Evolutionary conservation across 2,113 vertebrate genomes (phyloP).

Genomic region (Abramis brama): DNA sequence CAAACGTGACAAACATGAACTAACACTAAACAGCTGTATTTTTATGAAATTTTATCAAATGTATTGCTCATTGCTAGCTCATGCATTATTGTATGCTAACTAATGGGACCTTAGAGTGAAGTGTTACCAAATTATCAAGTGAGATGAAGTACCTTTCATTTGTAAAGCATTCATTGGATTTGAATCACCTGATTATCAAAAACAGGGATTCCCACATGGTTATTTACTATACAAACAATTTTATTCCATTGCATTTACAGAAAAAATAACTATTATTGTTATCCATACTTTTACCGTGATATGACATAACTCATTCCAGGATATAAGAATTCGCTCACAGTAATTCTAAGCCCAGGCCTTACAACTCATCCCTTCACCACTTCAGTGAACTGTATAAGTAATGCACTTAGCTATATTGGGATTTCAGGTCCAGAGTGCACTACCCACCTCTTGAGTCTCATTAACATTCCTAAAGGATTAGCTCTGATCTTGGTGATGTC

Average conservation of each 20-base stretch:
- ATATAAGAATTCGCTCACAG: no score
- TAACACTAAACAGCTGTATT: no score
- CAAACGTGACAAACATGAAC: no score
- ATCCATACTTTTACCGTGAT: background rate
- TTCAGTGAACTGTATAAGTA: background rate
- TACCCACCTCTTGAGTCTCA: slow-evolving; percentile 30
- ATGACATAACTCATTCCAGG: background rate
- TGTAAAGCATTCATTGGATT: background rate
- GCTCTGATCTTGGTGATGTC: slow-evolving; percentile 43
- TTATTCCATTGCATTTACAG: background rate
- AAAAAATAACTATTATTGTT: background rate
- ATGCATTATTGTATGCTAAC: no score
- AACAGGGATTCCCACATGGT: background rate
- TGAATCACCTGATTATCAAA: background rate
- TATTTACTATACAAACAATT: background rate
- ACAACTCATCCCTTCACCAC: background rate
- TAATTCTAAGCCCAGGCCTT: background rate
- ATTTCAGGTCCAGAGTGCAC: slow-evolving; percentile 34
- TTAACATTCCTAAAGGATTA: slow-evolving; percentile 48
- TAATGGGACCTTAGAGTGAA: no score
- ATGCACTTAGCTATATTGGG: slow-evolving; percentile 38
- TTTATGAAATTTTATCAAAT: no score
- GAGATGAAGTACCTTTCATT: background rate
- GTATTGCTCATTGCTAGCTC: no score
- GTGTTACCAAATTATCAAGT: no score